Evolutionary conservation across 2,888 invertebrate species (phyloP), one percentile per base, ranked within the genome.

Genomic region (Diloba caeruleocephala): DNA sequence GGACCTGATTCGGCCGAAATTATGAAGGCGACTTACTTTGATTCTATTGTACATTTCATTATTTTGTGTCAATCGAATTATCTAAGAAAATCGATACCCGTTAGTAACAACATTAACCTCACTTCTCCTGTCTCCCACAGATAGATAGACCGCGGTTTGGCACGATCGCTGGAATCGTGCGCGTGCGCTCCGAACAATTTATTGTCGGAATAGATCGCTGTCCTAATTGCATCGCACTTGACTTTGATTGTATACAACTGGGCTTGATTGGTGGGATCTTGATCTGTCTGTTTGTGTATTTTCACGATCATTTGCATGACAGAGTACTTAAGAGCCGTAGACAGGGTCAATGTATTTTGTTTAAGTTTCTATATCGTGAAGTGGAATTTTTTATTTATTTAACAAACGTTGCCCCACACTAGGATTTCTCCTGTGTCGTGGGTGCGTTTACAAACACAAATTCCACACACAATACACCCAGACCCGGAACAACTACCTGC

Each of bases 91-190:
- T 29, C 9, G 0, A 2, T 17, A 17, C 19, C 33, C 26, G 26
- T 36, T 36, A 29, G 13, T 1, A 28, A 39, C 26, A 53, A 41
- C 37, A 9, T 23, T 42, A 36, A 52, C 39, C 38, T 66, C 54
- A 54, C 25, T 63, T 53, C 60, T 38, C n/a, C n/a, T n/a, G 46
- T 37, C 36, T 45, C 41, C 26, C 17, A 21, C 21, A 26, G 26
- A 25, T 13, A 50, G 61, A 54, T 55, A 55, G 61, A 60, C 62
- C 54, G 55, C 54, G 43, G 46, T 57, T 31, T 39, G 15, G 51
- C 67, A 75, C 68, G 76, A 74, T 72, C 66, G 39, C 38, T 7
- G 5, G 50, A 60, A 50, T 74, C 75, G 75, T 76, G 75, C 58
- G 54, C 73, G 42, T 31, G 55, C 59, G 31, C 26, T 34, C 39